Percentiles rank a stretch among this genome's conserved stretches.
phyloP scores from a whole-genome alignment of 2,113 vertebrate species.

The Heliornis fulica region DNA sequence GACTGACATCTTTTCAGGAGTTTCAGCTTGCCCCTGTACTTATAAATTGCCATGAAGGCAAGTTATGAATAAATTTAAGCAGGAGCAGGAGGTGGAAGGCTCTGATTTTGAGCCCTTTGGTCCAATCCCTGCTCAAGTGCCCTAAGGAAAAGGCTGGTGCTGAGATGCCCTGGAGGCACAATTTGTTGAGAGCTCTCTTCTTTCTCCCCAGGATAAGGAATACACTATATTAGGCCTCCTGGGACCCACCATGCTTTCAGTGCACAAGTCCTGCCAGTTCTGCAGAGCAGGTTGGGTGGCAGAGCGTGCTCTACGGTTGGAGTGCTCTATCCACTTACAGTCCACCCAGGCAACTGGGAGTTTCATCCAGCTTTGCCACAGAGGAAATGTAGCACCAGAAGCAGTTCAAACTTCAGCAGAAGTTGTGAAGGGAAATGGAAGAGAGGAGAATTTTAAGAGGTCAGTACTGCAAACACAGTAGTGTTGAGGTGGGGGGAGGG shows the following conservation, averaged over 20 bases:
- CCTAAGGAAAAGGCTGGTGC: neutral
- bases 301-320: fast-evolving
- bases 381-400: neutral
- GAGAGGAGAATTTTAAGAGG: neutral
- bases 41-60: neutral
- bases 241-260: neutral
- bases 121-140: neutral
- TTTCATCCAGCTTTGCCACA: neutral
- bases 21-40: slow-evolving; percentile 22
- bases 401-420: neutral
- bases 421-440: neutral
- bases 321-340: neutral
- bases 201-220: neutral
- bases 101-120: neutral
- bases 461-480: neutral
- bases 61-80: slow-evolving; percentile 1
- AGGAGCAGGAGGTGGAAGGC: neutral
- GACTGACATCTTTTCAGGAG: slow-evolving; percentile 5
- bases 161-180: neutral
- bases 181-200: neutral
- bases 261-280: neutral
- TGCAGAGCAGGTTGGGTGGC: neutral
- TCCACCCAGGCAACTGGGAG: neutral
- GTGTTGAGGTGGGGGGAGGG: too few species aligned
- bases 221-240: neutral